Base-by-base conservation (phyloP, 2,113 vertebrate species). In the Danio rerio region DNA sequence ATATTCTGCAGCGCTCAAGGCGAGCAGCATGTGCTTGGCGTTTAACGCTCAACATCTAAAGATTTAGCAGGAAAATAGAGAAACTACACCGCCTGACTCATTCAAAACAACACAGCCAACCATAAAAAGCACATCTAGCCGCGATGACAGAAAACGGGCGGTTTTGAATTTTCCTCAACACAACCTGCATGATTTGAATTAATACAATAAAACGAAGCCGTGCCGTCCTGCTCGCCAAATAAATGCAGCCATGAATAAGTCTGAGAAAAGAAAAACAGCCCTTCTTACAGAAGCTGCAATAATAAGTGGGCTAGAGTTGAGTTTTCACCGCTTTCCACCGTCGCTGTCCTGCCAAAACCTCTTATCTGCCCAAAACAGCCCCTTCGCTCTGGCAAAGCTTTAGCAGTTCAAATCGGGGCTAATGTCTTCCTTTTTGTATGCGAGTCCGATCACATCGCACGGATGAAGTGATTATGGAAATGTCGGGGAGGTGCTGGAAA, bases 391-490 rank as follows among this genome's bases (percentile, higher is more conserved):
- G 89, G 85, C 85, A 88, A 87, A 88, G 86, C 89, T 84, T 77
- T 77, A 84, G 68, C 78, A 75, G 85, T 89, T 90, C 88, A 88
- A 87, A 90, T 86, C 82, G 83, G 83, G 89, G 88, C 78, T 89
- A 89, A 87, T 89, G 88, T 90, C 87, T 89, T 86, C 79, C 84
- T 86, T 85, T 90, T 84, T 90, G 83, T 82, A 81, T 55, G 76
- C 74, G 78, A 86, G 83, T 81, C 83, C 80, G 89, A 90, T 90
- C 88, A 86, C 88, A 90, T 90, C 88, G 69, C 87, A 80, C 68
- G 89, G 88, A 90, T 90, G 87, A 89, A 89, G 84, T 80, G 89
- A 90, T 90, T 90, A 90, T 90, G 85, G 89, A 90, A 90, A 90
- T 89, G 86, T 80, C 80, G 63, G 66, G 79, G 80, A 83, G 86